A percentile compares a stretch with the other conserved stretches of the same genome.
Evolutionary conservation across 30 jellyfish, hydroid and myxozoan genomes (phyloP).

Genomic region (Turritopsis dohrnii): DNA sequence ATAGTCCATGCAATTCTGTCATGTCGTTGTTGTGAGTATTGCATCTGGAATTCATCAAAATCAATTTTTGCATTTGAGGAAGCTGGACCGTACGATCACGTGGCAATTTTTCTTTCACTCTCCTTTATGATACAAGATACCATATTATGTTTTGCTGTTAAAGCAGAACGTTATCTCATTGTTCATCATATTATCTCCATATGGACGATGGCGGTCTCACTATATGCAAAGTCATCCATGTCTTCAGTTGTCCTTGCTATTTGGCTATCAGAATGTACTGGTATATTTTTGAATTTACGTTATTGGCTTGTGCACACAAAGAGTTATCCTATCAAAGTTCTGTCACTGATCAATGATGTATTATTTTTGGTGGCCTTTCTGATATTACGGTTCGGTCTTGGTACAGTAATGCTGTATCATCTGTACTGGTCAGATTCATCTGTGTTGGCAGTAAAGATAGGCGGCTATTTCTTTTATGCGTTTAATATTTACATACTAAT

Average conservation of each 20-base stretch:
- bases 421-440: slow-evolving; percentile 37
- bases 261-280: slow-evolving; percentile 73
- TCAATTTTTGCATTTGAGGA: slow-evolving; percentile 57
- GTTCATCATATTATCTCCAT: slow-evolving; percentile 35
- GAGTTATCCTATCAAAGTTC: slow-evolving; percentile 22
- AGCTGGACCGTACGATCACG: slow-evolving; percentile 28
- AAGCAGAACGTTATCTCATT: slow-evolving; percentile 54
- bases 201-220: background rate
- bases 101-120: slow-evolving; percentile 36
- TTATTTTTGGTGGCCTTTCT: slow-evolving; percentile 42
- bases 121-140: slow-evolving; percentile 58
- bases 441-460: slow-evolving; percentile 42
- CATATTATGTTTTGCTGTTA: slow-evolving; percentile 48
- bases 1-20: slow-evolving; percentile 55
- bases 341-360: slow-evolving; percentile 48
- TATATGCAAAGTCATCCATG: slow-evolving; percentile 18
- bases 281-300: slow-evolving; percentile 55
- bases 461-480: slow-evolving; percentile 44
- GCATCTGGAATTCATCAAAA: slow-evolving; percentile 20
- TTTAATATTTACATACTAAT: slow-evolving; percentile 43
- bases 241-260: slow-evolving; percentile 56
- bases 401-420: slow-evolving; percentile 40
- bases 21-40: slow-evolving; percentile 30
- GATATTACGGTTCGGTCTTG: slow-evolving; percentile 50
- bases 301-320: slow-evolving; percentile 47